A percentile compares a stretch with the other conserved stretches of the same genome.
Conservation (phyloP, 2,113 vertebrate species). For the Cavia aperea region DNA sequence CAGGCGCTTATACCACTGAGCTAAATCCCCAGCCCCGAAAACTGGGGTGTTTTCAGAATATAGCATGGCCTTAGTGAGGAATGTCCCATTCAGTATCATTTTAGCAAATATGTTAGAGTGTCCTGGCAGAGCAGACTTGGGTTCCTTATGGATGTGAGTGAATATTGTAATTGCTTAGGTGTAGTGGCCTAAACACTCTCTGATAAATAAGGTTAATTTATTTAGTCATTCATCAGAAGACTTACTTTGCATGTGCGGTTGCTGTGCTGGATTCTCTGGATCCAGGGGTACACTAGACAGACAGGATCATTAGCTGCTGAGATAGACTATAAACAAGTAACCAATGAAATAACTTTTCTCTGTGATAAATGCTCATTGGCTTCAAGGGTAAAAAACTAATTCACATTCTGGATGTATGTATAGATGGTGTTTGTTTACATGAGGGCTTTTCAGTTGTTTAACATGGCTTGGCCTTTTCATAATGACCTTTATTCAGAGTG, state of each 20-base stretch:
- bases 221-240: conserved; percentile 16
- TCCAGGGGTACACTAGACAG: background rate
- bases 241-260: background rate
- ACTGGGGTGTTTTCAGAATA: conserved; percentile 31
- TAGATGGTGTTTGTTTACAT: background rate
- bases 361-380: conserved; percentile 2
- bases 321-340: conserved; percentile 10
- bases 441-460: background rate
- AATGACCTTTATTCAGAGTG: background rate
- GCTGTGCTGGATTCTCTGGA: background rate
- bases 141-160: background rate
- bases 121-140: background rate
- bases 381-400: background rate
- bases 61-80: conserved; percentile 25
- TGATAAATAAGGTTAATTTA: background rate
- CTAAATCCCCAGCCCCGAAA: background rate
- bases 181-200: conserved; percentile 19
- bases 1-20: too few species aligned
- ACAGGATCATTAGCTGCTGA: background rate
- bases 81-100: conserved; percentile 7
- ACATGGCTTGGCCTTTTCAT: background rate
- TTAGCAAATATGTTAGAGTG: conserved; percentile 27
- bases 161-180: background rate
- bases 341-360: background rate
- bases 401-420: conserved; percentile 12